Evolutionary conservation across 2,113 vertebrate genomes (phyloP).

Genomic region (Dromiciops gliroides): DNA sequence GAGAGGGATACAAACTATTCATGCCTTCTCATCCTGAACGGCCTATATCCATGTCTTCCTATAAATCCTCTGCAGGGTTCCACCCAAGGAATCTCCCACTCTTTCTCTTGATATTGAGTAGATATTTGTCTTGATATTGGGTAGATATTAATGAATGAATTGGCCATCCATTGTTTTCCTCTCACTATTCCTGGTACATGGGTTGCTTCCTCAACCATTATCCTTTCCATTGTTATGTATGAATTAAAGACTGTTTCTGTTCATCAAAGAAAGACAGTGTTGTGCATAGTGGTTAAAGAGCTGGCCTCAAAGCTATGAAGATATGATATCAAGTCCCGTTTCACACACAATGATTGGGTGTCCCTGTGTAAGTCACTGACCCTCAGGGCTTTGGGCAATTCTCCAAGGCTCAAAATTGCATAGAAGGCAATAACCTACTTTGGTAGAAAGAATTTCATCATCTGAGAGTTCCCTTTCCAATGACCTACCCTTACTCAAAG

Average conservation of each 20-base stretch:
- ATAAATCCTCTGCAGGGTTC: background rate
- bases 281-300: background rate
- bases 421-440: too few relatives aligned
- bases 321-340: background rate
- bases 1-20: background rate
- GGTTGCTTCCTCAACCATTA: conserved; percentile 4
- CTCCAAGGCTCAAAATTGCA: background rate
- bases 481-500: background rate
- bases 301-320: background rate
- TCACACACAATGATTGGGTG: background rate
- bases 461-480: background rate
- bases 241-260: background rate
- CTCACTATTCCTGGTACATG: background rate
- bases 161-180: background rate
- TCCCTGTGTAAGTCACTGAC: background rate
- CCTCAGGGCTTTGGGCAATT: background rate
- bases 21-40: background rate
- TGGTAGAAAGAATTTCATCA: background rate
- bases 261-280: background rate
- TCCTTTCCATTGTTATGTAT: background rate
- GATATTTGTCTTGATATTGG: background rate
- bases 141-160: background rate
- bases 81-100: background rate
- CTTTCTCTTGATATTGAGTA: background rate
- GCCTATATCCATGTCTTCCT: background rate